Evolutionary conservation across 2,797 vertebrate species (phyloP).

Genomic region (Diplodus sargus): DNA sequence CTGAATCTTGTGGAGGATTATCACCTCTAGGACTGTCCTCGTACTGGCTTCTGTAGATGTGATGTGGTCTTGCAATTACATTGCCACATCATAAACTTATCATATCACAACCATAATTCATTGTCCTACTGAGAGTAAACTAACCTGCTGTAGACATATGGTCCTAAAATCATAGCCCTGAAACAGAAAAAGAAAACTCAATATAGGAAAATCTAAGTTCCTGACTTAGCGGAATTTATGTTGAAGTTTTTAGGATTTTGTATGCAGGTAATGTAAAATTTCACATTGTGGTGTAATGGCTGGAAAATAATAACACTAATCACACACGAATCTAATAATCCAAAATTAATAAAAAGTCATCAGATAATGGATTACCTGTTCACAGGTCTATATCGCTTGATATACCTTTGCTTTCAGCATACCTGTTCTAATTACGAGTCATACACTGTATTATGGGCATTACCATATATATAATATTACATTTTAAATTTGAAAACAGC

Average conservation of each 20-base stretch:
- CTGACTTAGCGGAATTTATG: not conserved
- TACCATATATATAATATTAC: not conserved
- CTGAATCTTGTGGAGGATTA: conserved; percentile 74
- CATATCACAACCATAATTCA: conserved; percentile 43
- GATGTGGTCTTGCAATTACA: conserved; percentile 60
- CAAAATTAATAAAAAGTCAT: not conserved
- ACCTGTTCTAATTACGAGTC: not conserved
- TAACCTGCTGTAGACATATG: not conserved
- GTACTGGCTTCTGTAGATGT: conserved; percentile 55
- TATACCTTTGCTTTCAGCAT: not conserved
- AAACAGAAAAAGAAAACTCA: conserved; percentile 3
- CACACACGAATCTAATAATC: not conserved
- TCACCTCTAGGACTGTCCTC: conserved; percentile 56
- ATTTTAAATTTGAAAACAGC: not conserved
- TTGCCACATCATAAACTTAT: conserved; percentile 79
- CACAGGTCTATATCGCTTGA: not conserved
- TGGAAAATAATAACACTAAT: not conserved
- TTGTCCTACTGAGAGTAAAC: conserved; percentile 16
- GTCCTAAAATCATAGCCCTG: not conserved
- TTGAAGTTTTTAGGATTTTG: not conserved
- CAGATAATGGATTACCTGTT: not conserved
- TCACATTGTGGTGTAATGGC: not conserved
- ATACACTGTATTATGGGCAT: not conserved
- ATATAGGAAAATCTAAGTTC: not conserved
- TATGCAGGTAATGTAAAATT: not conserved